These are phyloP conservation scores for Aldrovandia affinis DNA, from an alignment of 2,797 vertebrate species.

Conservation along the genomic window DNA sequence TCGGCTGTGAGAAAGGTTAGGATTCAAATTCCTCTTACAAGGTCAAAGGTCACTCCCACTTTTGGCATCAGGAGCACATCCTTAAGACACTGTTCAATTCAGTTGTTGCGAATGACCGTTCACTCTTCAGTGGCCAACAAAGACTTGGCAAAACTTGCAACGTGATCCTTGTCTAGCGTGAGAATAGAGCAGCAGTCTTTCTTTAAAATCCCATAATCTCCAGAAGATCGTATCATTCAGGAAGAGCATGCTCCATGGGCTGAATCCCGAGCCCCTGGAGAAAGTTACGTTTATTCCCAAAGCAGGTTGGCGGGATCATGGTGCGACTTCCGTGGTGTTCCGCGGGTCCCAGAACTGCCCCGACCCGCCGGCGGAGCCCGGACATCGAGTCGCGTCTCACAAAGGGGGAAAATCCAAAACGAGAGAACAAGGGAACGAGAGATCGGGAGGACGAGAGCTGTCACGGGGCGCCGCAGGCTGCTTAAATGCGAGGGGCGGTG, in stretches of 20 bases:
- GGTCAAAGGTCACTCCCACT: neutral
- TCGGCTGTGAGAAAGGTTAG: neutral
- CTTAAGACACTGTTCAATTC: neutral
- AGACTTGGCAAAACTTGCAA: neutral
- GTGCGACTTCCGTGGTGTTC: conserved; percentile 62
- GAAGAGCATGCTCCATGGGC: neutral
- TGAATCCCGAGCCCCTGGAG: conserved; percentile 4
- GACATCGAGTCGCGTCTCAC: conserved; percentile 64
- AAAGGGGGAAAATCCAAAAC: conserved; percentile 42
- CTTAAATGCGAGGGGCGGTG: conserved; percentile 74
- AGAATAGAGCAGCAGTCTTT: neutral
- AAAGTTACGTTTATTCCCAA: conserved; percentile 26
- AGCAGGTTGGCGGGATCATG: conserved; percentile 72
- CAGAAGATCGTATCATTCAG: neutral
- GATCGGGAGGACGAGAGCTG: conserved; percentile 50
- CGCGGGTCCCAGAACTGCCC: conserved; percentile 64
- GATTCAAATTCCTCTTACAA: conserved; percentile 4
- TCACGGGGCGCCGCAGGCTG: conserved; percentile 53
- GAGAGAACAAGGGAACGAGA: neutral
- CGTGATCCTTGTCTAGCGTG: neutral
- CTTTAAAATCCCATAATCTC: neutral
- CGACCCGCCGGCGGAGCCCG: conserved; percentile 61
- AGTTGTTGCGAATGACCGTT: neutral
- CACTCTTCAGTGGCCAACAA: neutral
- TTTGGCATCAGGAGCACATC: neutral